phyloP scores from a whole-genome alignment of 2,113 vertebrate species.

The Bufo gargarizans region DNA sequence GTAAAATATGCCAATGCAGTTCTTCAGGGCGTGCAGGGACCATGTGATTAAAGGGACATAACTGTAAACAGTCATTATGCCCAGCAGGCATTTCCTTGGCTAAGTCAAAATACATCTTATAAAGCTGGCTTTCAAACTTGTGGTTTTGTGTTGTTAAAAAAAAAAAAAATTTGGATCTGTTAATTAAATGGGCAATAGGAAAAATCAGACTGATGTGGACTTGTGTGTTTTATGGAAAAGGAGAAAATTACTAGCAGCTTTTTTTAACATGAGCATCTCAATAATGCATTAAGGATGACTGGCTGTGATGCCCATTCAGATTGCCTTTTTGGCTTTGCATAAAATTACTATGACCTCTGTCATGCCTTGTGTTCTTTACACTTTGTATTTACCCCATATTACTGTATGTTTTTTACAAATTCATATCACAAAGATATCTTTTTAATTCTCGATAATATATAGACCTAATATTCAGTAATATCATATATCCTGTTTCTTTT shows the following conservation, averaged over 20 bases:
- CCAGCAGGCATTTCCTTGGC: background rate
- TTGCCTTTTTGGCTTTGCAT: background rate
- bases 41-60: too few relatives aligned
- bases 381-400: background rate
- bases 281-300: background rate
- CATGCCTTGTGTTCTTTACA: background rate
- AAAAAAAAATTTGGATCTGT: background rate
- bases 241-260: background rate
- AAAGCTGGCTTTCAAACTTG: background rate
- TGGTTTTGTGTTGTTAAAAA: background rate
- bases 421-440: background rate
- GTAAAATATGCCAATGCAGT: background rate
- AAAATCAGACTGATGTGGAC: background rate
- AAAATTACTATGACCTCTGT: background rate
- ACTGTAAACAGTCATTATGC: background rate
- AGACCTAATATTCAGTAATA: background rate
- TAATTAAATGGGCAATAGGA: background rate
- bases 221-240: background rate
- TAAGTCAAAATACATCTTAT: too few relatives aligned
- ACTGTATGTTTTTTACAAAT: background rate
- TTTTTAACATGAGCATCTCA: background rate
- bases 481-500: slow-evolving; percentile 43
- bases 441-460: background rate
- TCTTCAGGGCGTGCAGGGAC: background rate
- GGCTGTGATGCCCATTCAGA: too few relatives aligned